Percentiles rank a stretch among this genome's conserved stretches.
These are phyloP conservation scores for Epinephelus fuscoguttatus DNA, from an alignment of 2,113 vertebrate species.

Conservation along the genomic window DNA sequence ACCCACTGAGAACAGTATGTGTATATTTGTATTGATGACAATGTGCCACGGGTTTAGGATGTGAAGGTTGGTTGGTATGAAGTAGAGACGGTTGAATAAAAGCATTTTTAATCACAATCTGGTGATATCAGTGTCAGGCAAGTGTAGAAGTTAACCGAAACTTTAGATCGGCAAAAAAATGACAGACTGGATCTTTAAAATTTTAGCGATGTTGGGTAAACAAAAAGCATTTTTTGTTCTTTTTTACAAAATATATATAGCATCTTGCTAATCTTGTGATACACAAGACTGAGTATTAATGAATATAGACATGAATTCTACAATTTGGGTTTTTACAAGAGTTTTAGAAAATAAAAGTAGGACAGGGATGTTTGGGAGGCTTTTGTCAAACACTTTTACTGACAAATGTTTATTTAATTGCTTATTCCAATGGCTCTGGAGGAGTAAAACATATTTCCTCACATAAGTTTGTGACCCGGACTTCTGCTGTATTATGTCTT, in stretches of 20 bases:
- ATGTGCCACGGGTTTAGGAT: constrained; percentile 57
- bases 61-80: constrained; percentile 14
- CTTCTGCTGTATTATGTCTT: neutral
- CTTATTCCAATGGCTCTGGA: neutral
- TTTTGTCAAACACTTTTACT: neutral
- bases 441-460: neutral
- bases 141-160: neutral
- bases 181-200: neutral
- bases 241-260: constrained; percentile 7
- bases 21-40: constrained; percentile 50
- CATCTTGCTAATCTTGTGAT: constrained; percentile 15
- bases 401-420: neutral
- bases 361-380: neutral
- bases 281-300: constrained; percentile 8
- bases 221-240: neutral
- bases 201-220: neutral
- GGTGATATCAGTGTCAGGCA: neutral
- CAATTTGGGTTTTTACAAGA: constrained; percentile 14
- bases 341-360: constrained; percentile 4
- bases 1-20: constrained; percentile 38
- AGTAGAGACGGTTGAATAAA: neutral
- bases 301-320: neutral
- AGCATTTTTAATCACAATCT: constrained; percentile 7
- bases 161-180: neutral
- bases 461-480: no score